Evolutionary conservation across 2,113 vertebrate genomes (phyloP).

Genomic region (Thalassarche chlororhynchos): DNA sequence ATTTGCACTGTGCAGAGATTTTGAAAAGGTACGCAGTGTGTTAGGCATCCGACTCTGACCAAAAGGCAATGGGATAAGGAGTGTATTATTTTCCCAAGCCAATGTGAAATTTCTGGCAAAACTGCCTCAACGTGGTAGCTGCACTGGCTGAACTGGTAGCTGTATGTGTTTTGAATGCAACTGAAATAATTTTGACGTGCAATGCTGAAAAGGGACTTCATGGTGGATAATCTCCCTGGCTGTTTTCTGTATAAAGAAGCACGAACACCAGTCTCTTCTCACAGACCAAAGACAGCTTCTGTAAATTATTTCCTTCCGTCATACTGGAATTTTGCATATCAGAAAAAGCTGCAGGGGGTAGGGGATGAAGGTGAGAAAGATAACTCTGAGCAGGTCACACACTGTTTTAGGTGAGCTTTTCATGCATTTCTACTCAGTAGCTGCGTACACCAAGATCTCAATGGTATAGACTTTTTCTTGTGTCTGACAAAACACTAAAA

Average conservation of each 20-base stretch:
- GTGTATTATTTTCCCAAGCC: neutral
- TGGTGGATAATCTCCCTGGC: neutral
- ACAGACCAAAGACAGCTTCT: neutral
- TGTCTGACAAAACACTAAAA: conserved; percentile 46
- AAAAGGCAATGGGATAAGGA: too few relatives aligned
- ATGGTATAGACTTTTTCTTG: neutral
- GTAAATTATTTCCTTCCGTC: neutral
- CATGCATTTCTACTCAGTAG: neutral
- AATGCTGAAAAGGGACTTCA: neutral
- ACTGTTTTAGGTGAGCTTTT: neutral
- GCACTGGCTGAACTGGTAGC: neutral
- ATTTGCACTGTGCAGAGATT: accelerated
- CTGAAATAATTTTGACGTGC: neutral
- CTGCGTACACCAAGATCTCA: neutral
- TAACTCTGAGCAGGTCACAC: neutral
- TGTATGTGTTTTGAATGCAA: neutral
- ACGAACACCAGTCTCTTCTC: neutral
- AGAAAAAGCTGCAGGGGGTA: neutral
- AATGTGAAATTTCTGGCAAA: neutral
- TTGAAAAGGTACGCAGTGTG: accelerated
- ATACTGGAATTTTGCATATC: neutral
- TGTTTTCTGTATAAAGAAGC: accelerated
- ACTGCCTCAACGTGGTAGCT: neutral
- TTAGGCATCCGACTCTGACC: accelerated
- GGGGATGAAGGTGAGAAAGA: neutral